phyloP scores from a whole-genome alignment of 2,888 invertebrate species.

The Orchesellides sinensis region DNA sequence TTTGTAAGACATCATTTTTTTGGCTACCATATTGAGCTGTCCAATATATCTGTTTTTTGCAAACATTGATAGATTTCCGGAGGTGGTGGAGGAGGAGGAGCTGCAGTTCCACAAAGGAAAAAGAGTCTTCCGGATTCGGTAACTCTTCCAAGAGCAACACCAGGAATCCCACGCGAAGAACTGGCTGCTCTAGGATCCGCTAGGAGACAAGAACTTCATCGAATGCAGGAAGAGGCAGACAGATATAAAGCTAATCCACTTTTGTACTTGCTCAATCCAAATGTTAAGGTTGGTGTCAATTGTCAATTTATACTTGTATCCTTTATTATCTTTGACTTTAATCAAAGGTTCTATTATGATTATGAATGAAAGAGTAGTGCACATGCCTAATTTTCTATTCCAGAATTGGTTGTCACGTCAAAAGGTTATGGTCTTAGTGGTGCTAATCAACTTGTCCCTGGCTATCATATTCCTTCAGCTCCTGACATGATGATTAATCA shows the following conservation, averaged over 20 bases:
- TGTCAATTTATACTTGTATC: not conserved
- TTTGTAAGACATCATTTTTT: no score
- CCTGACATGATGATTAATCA: constrained; percentile 85
- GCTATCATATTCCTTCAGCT: constrained; percentile 97
- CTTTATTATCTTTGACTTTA: not conserved
- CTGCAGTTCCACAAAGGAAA: constrained; percentile 89
- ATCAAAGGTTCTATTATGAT: not conserved
- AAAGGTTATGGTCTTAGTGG: constrained; percentile 94
- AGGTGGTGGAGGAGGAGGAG: constrained; percentile 75
- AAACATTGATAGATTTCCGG: constrained; percentile 40
- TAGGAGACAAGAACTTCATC: constrained; percentile 94
- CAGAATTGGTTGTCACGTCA: constrained; percentile 98
- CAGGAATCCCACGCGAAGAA: constrained; percentile 95
- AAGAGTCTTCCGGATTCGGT: constrained; percentile 98
- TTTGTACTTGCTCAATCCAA: constrained; percentile 96
- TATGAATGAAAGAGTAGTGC: not conserved
- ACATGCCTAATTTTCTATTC: no score
- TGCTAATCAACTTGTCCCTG: constrained; percentile 95
- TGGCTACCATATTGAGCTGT: not conserved
- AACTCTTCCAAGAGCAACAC: constrained; percentile 87
- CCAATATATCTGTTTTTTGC: not conserved
- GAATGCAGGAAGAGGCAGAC: constrained; percentile 93
- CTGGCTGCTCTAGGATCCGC: constrained; percentile 95
- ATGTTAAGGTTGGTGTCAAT: constrained; percentile 87
- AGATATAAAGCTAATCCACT: constrained; percentile 95